Evolutionary conservation across 2,888 invertebrate species (phyloP).

Genomic region (Parasteatoda lunata): DNA sequence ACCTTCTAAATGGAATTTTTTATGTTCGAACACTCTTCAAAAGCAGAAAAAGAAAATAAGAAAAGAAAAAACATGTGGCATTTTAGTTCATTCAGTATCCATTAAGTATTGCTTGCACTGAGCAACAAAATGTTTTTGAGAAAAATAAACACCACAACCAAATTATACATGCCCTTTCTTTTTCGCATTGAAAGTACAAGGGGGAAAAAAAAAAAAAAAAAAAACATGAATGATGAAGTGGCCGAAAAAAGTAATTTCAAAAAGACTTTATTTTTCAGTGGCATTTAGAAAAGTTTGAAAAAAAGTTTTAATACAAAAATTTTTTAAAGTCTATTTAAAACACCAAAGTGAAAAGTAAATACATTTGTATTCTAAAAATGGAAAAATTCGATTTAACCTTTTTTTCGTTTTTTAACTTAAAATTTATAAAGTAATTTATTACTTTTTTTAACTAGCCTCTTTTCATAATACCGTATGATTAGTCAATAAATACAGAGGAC

Average conservation of each 20-base stretch:
- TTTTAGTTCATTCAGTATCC: conserved; percentile 1
- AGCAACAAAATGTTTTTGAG: conserved; percentile 2
- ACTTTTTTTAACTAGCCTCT: too few relatives aligned
- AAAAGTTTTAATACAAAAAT: too few relatives aligned
- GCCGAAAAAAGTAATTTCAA: not conserved
- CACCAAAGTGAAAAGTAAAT: too few relatives aligned
- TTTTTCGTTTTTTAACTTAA: too few relatives aligned
- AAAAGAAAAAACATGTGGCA: not conserved
- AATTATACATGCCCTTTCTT: not conserved
- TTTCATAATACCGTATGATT: too few relatives aligned
- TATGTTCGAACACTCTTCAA: not conserved
- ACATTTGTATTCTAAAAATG: too few relatives aligned
- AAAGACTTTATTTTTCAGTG: not conserved
- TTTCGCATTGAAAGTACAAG: not conserved
- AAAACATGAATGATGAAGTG: not conserved
- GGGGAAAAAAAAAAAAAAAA: not conserved
- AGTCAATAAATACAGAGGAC: too few relatives aligned
- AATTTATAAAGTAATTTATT: too few relatives aligned
- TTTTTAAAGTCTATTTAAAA: too few relatives aligned
- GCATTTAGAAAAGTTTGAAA: not conserved
- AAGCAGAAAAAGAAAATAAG: not conserved
- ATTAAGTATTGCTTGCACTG: not conserved
- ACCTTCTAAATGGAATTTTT: conserved; percentile 1
- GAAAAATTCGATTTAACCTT: too few relatives aligned
- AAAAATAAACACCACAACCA: not conserved